These are phyloP conservation scores for Epicauta chinensis DNA, from an alignment of 1,140 invertebrate genomes.

Conservation along the genomic window DNA sequence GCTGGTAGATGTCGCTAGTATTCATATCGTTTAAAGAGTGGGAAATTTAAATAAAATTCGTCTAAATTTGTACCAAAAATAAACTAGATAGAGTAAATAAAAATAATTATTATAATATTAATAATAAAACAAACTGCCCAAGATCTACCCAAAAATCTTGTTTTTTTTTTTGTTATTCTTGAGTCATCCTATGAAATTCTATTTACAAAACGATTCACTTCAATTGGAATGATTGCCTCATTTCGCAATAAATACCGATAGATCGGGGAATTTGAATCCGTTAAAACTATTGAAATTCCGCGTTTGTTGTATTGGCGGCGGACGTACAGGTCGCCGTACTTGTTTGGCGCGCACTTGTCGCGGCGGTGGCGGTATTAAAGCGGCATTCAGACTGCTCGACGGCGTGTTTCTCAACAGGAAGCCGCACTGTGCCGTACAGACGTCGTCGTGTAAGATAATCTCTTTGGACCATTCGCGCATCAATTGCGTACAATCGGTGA, in stretches of 20 bases:
- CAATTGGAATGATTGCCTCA: not conserved
- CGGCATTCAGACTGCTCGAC: slow-evolving; percentile 38
- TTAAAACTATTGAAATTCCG: slow-evolving; percentile 43
- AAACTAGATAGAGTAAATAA: too few species aligned
- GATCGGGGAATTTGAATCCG: slow-evolving; percentile 54
- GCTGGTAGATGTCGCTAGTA: too few species aligned
- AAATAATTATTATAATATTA: too few species aligned
- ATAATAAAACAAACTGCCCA: too few species aligned
- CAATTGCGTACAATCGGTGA: slow-evolving; percentile 80
- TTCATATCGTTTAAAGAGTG: too few species aligned
- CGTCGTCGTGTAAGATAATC: slow-evolving; percentile 75
- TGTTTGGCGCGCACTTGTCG: slow-evolving; percentile 42
- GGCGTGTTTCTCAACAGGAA: slow-evolving; percentile 46
- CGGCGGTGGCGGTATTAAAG: slow-evolving; percentile 33
- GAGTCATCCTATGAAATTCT: too few species aligned
- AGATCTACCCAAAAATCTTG: too few species aligned
- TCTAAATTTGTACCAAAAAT: too few species aligned
- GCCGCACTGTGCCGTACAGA: slow-evolving; percentile 85
- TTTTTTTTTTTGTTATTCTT: too few species aligned
- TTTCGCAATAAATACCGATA: slow-evolving; percentile 53
- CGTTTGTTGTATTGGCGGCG: slow-evolving; percentile 21
- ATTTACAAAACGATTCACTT: too few species aligned
- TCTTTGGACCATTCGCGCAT: slow-evolving; percentile 74
- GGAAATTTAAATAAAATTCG: too few species aligned
- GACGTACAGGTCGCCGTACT: slow-evolving; percentile 35